Evolutionary conservation across 2,888 invertebrate species (phyloP), one percentile per base, ranked within the genome.

Genomic region (Cheilosia vulpina): DNA sequence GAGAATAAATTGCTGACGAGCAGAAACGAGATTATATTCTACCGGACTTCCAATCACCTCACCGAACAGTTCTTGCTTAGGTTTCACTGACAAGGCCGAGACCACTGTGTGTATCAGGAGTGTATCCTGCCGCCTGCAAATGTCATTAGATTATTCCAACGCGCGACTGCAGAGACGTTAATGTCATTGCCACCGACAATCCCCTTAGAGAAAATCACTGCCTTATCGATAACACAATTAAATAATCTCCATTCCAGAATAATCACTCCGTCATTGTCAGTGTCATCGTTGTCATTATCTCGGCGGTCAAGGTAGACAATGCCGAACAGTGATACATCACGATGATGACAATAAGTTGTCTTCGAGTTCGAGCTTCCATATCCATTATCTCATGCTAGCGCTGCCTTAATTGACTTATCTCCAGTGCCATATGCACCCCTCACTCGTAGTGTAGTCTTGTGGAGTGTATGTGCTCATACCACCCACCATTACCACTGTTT

Each of bases 311-410:
- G 45, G 45, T 43, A 45, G 13, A 21, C 6, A 21, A 6, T 1
- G 13, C 5, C 27, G 47, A 19, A 38, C 21, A 41, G 38, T 53
- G n/a, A 57, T 69, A 69, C 45, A 69, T 57, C 57, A 69, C 17
- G 19, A 34, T 27, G 19, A 34, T 57, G 55, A 34, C 9, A n/a
- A 57, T 34, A 69, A 34, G 17, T 45, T 47, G 34, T 45, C 57
- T 19, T 21, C 11, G 19, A 34, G 53, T 19, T 21, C 11, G 19
- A 34, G 53, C 11, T 45, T 19, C 50, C 38, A 34, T 31, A 47
- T 47, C 43, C 43, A 27, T 27, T 11, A 5, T 15, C 43, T 7
- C 5, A 2, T n/a, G 47, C n/a, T 45, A 7, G 45, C 6, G n/a
- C n/a, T 47, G 17, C 7, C n/a, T 19, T n/a, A 45, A 41, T 68